Base-by-base conservation (phyloP, 2,888 invertebrate genomes). In the Catocala fraxini region DNA sequence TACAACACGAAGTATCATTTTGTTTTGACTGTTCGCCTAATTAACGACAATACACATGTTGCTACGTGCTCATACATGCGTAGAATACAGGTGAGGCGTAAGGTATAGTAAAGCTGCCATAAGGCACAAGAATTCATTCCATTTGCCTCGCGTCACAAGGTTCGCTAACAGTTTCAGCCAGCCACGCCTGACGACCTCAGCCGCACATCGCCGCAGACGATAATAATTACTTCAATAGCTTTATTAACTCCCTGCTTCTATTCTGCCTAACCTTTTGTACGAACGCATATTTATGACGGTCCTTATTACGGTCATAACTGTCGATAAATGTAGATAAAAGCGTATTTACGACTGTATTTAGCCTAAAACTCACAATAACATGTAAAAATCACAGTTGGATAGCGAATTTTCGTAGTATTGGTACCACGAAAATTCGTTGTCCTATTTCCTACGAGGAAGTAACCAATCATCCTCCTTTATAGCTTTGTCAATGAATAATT, bases 381-480 rank as follows among this genome's bases (percentile, higher is more conserved):
- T 43, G 57, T 15, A 25, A 55, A 62, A 63, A 57, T 58, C 51
- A 46, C 42, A 47, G 56, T 58, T 53, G 42, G 45, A 53, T 57
- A 33, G 47, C 35, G n/a, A 56, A 49, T 51, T 59, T 43, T 60
- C 51, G 49, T 64, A n/a, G n/a, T n/a, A n/a, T n/a, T n/a, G 56
- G 58, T 59, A 58, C 13, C 45, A 58, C n/a, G n/a, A n/a, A n/a
- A n/a, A 56, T 56, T n/a, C n/a, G 51, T 51, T 52, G 39, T 35
- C 58, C 55, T 43, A 69, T 60, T 71, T 65, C 60, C 65, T 42
- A 49, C 42, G 51, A 52, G 69, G 68, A 63, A 69, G 60, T 66
- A 64, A 65, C 59, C 70, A 66, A 79, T 79, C 68, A 71, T 58
- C 58, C 53, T 61, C 41, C 47, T 71, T 70, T 71, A 65, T 64